Base-by-base conservation (phyloP, 1,140 invertebrate species). In the Mactra quadrangularis region DNA sequence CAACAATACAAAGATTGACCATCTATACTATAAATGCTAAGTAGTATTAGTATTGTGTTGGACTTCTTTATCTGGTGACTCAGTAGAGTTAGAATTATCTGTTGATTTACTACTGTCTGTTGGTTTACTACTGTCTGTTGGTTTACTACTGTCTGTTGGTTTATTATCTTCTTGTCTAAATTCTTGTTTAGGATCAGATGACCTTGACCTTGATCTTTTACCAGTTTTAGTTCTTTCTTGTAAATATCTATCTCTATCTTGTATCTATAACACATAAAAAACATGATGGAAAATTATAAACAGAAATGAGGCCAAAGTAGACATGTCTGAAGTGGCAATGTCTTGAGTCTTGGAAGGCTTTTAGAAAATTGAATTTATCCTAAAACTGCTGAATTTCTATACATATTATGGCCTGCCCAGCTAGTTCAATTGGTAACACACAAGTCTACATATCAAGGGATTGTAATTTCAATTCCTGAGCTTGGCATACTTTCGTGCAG, bases 211-310 rank as follows among this genome's bases (percentile, higher is more conserved):
- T 2, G 77, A 81, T 38, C 52, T 57, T 60, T 60, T 70, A 31
- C 17, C n/a, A 33, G 64, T 53, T 41, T 50, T 57, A 25, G 33
- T 81, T 31, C 77, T 70, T 50, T 81, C 77, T 41, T 81, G 77
- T 11, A 81, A 25, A 62, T 81, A 81, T 22, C 64, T 62, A n/a
- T 62, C 47, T 31, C 77, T 50, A 38, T 81, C 60, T 60, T 81
- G 77, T 59, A 71, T 57, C 77, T 81, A 41, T 13, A 55, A 22
- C n/a, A 60, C 31, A 60, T 38, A 35, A 50, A 19, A 33, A 38
- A 17, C 29, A n/a, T 22, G 3, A n/a, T n/a, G n/a, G n/a, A n/a
- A n/a, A n/a, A n/a, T 60, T 3, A 3, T 17, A 19, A 17, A 27
- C 29, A 22, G 17, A 60, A 60, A 19, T 27, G 22, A 31, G 17